phyloP scores from a whole-genome alignment of 2,113 vertebrate genomes.

The Condylura cristata region DNA sequence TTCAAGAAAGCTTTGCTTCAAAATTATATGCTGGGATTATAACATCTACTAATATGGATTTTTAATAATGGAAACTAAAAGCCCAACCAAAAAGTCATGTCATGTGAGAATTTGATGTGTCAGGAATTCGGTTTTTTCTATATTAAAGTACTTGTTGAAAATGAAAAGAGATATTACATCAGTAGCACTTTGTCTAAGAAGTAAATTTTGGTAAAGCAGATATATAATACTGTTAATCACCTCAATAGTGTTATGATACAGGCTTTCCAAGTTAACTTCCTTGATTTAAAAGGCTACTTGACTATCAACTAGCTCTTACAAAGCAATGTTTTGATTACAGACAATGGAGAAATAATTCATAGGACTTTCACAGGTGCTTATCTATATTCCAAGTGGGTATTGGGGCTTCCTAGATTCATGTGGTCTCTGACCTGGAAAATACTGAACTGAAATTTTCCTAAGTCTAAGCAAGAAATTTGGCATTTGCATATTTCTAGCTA shows the following conservation, averaged over 20 bases:
- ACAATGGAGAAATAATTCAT: conserved; percentile 54
- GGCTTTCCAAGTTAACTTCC: conserved; percentile 61
- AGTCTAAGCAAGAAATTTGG: neutral
- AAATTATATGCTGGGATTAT: neutral
- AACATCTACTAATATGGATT: neutral
- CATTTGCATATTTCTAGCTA: neutral
- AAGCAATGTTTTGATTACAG: conserved; percentile 68
- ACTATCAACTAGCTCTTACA: conserved; percentile 58
- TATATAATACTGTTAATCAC: conserved; percentile 63
- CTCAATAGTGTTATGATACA: conserved; percentile 29
- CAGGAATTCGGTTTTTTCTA: conserved; percentile 4
- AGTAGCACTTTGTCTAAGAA: conserved; percentile 61
- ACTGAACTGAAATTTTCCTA: conserved; percentile 3
- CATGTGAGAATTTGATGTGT: neutral
- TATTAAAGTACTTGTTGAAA: conserved; percentile 35
- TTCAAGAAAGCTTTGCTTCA: neutral
- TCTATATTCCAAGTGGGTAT: conserved; percentile 30
- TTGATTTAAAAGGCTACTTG: conserved; percentile 70
- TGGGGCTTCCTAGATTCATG: neutral
- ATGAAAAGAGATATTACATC: conserved; percentile 52
- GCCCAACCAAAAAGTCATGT: neutral
- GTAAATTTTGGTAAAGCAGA: conserved; percentile 52
- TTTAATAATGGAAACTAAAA: conserved; percentile 15
- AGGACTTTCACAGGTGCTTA: conserved; percentile 24
- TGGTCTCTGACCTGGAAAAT: conserved; percentile 40